A percentile compares a stretch with the other conserved stretches of the same genome.
Conservation (phyloP, 2,888 invertebrate species). For the Theodoxus fluviatilis region DNA sequence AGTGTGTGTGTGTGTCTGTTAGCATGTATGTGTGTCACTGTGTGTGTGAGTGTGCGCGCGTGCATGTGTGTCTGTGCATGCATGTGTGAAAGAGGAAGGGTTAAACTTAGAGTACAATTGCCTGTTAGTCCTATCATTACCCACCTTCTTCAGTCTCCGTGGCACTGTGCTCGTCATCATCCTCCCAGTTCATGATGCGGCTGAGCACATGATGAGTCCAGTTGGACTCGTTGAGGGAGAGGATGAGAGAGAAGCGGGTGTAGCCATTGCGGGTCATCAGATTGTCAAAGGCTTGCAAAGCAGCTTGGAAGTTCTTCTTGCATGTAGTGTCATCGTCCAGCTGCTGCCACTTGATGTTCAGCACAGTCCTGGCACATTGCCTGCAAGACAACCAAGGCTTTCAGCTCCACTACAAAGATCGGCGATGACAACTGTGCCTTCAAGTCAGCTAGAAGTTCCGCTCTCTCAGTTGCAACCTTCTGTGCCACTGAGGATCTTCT, state of each 20-base stretch:
- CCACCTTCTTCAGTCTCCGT: no score
- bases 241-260: conserved; percentile 44
- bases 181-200: conserved; percentile 56
- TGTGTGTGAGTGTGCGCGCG: no score
- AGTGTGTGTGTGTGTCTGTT: no score
- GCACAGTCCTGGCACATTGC: conserved; percentile 51
- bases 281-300: conserved; percentile 45
- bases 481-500: no score
- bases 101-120: no score
- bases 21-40: no score
- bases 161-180: conserved; percentile 43
- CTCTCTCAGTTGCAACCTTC: background rate
- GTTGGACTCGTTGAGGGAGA: conserved; percentile 48
- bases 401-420: background rate
- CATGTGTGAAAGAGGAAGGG: no score
- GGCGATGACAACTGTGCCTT: background rate
- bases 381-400: conserved; percentile 31
- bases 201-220: conserved; percentile 60
- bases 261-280: conserved; percentile 44
- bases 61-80: no score
- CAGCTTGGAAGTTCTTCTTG: conserved; percentile 45
- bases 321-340: conserved; percentile 46
- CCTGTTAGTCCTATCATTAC: no score
- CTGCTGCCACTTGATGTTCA: conserved; percentile 56
- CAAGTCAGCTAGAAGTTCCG: background rate